Conservation (phyloP, 2,113 vertebrate species). For the Gracilinanus agilis region DNA sequence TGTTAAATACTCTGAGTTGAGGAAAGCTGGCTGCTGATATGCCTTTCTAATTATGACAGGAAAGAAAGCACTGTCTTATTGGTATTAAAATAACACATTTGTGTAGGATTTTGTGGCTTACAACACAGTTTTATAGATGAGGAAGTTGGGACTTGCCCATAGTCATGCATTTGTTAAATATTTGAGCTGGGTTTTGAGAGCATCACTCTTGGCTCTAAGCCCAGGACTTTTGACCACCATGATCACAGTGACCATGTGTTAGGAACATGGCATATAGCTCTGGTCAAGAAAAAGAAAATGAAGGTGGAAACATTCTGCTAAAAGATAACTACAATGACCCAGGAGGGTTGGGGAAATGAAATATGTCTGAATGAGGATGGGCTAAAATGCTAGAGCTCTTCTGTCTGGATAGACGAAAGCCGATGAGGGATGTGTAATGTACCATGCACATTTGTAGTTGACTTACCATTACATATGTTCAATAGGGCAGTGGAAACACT, state of each 20-base stretch:
- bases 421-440: neutral
- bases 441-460: neutral
- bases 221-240: neutral
- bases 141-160: neutral
- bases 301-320: neutral
- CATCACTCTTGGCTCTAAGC: neutral
- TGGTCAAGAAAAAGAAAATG: neutral
- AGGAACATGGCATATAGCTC: neutral
- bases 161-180: neutral
- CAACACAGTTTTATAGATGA: neutral
- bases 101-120: neutral
- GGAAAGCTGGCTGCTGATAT: neutral
- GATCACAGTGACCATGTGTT: accelerated
- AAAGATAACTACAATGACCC: neutral
- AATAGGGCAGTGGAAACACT: neutral
- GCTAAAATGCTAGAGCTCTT: neutral
- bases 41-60: neutral
- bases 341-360: neutral
- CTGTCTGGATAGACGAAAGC: accelerated
- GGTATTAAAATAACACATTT: neutral
- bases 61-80: slow-evolving; percentile 4
- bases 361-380: neutral
- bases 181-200: neutral
- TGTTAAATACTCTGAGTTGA: neutral
- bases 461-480: neutral